Conservation (phyloP, 2,888 invertebrate species). For the Metacarcinus magister region DNA sequence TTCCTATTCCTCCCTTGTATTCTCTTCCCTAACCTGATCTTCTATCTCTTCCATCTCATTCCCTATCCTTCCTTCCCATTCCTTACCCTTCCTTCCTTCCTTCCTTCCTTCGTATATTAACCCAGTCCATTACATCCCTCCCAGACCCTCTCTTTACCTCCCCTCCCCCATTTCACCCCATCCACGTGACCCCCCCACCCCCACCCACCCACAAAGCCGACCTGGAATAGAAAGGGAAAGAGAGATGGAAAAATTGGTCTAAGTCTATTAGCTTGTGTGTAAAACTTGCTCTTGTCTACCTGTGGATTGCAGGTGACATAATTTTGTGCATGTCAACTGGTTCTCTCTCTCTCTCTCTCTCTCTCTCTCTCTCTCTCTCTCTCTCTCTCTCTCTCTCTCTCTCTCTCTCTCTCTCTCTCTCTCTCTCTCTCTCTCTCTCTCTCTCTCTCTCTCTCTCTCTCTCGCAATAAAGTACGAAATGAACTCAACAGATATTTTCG, state of each 20-base stretch:
- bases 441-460: background rate
- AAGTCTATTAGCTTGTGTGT: background rate
- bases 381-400: no score
- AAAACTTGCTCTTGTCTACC: background rate
- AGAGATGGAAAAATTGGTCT: slow-evolving; percentile 9
- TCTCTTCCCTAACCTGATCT: background rate
- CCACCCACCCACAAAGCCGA: background rate
- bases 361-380: no score
- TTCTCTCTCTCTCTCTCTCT: background rate
- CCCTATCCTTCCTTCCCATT: background rate
- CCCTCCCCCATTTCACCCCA: background rate
- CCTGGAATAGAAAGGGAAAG: background rate
- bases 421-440: no score
- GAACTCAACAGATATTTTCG: background rate
- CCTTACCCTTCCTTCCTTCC: no score
- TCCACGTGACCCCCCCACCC: background rate
- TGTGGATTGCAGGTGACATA: background rate
- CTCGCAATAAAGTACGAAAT: background rate
- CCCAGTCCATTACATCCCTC: background rate
- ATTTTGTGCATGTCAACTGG: background rate
- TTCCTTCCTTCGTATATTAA: background rate
- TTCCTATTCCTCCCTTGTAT: background rate
- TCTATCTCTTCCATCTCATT: background rate
- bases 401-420: no score
- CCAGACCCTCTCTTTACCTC: background rate